Conservation (phyloP, 1,140 invertebrate species). For the Leptestheria dahalacensis region DNA sequence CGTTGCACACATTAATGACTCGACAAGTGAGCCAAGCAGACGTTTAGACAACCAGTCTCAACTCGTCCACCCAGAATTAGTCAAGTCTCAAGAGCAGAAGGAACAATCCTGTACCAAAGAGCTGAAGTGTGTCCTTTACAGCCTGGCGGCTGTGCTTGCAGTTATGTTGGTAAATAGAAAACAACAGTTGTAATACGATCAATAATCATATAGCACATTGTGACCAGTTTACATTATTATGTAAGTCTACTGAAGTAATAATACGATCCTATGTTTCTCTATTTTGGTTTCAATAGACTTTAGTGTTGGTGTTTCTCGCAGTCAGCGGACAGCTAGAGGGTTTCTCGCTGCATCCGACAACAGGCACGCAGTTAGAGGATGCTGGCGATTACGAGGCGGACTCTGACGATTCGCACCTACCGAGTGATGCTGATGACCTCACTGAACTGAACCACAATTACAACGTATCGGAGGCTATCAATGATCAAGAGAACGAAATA, state of each 20-base stretch:
- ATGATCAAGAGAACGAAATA: too few species aligned
- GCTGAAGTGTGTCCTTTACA: neutral
- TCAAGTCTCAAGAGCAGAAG: neutral
- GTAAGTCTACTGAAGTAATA: too few species aligned
- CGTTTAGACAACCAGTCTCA: neutral
- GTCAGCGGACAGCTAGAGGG: neutral
- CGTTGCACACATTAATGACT: too few species aligned
- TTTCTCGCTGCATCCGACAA: neutral
- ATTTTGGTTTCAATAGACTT: neutral
- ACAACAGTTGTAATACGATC: neutral
- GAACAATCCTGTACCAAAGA: neutral
- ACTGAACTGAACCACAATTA: too few species aligned
- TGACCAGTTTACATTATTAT: too few species aligned
- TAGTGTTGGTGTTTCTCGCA: neutral
- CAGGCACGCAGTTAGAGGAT: too few species aligned
- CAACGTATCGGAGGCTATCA: too few species aligned
- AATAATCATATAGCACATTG: too few species aligned
- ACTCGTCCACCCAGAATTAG: neutral
- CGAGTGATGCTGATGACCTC: too few species aligned
- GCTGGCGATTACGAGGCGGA: too few species aligned
- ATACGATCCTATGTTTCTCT: too few species aligned
- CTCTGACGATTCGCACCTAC: too few species aligned
- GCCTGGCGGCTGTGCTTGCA: neutral
- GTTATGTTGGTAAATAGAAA: neutral
- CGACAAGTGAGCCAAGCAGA: neutral